phyloP scores from a whole-genome alignment of 2,797 vertebrate species.

The Pristis pectinata region DNA sequence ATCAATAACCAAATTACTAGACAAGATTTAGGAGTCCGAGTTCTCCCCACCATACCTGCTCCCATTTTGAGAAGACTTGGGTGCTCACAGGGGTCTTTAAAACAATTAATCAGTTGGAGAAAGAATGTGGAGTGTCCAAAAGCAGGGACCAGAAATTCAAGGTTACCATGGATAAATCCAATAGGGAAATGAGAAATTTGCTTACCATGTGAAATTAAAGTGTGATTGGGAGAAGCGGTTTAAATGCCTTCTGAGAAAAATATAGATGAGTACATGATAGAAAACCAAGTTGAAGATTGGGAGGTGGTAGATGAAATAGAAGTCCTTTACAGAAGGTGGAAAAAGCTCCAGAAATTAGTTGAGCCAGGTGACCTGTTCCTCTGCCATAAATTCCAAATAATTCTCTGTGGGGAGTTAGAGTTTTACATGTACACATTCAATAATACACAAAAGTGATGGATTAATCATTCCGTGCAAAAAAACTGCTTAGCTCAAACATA shows the following conservation, averaged over 20 bases:
- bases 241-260: neutral
- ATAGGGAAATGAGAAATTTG: neutral
- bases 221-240: neutral
- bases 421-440: neutral
- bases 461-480: neutral
- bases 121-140: neutral
- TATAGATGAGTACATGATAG: neutral
- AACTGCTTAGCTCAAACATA: neutral
- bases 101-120: neutral
- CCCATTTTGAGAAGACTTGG: neutral
- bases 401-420: neutral
- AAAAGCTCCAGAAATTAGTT: neutral
- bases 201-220: neutral
- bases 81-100: neutral
- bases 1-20: neutral
- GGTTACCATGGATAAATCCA: neutral
- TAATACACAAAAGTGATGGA: neutral
- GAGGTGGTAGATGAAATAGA: neutral
- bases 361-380: neutral
- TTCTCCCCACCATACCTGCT: no score
- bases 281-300: neutral
- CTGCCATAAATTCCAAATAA: neutral
- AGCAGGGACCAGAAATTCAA: neutral
- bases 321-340: neutral
- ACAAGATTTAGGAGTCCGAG: no score